phyloP scores from a whole-genome alignment of 1,140 invertebrate species.

The Vanessa tameamea region DNA sequence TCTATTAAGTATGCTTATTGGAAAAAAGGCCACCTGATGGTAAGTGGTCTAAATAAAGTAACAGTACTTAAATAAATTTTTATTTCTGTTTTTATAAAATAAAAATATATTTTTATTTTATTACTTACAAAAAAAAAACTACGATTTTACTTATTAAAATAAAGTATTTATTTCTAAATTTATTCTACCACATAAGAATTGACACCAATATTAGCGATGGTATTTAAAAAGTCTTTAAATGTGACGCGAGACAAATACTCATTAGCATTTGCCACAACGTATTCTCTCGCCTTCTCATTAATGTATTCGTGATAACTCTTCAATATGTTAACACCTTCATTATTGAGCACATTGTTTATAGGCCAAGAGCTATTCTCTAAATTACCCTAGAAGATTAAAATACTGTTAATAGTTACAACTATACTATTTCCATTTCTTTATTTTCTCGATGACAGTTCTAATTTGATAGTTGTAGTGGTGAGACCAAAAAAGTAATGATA shows the following conservation, averaged over 20 bases:
- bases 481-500: no score
- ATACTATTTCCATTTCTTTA: no score
- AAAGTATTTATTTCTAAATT: slow-evolving; percentile 12
- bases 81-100: no score
- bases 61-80: no score
- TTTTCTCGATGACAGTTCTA: no score
- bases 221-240: slow-evolving; percentile 37
- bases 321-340: slow-evolving; percentile 43
- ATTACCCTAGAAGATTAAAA: slow-evolving; percentile 37
- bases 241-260: slow-evolving; percentile 34
- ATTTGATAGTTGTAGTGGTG: no score
- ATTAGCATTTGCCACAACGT: slow-evolving; percentile 39
- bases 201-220: slow-evolving; percentile 21
- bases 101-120: no score
- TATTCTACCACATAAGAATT: slow-evolving; percentile 21
- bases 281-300: slow-evolving; percentile 21
- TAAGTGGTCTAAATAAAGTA: no score
- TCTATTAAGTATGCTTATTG: no score
- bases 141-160: not conserved
- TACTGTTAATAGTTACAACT: not conserved
- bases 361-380: slow-evolving; percentile 53
- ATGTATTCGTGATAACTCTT: slow-evolving; percentile 43
- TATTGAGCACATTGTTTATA: slow-evolving; percentile 47
- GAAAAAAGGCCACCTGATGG: no score
- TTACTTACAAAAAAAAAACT: not conserved